These are phyloP conservation scores for Pristis pectinata DNA, from an alignment of 2,797 vertebrate genomes.

Conservation along the genomic window DNA sequence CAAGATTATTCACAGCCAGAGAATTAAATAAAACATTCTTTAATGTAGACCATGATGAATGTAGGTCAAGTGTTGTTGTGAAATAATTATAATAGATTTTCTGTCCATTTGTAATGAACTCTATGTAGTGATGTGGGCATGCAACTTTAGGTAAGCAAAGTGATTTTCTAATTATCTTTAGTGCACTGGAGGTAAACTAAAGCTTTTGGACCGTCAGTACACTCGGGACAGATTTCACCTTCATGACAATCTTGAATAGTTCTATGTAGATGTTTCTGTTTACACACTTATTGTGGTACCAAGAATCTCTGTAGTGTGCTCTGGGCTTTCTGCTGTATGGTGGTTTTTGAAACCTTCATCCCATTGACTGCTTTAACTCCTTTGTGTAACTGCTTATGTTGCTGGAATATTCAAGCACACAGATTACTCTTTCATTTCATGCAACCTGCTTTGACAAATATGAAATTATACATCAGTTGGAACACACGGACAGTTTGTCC, in stretches of 20 bases:
- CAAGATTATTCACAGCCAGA: neutral
- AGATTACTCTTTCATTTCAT: neutral
- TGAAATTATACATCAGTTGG: neutral
- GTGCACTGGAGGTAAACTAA: neutral
- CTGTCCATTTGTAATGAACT: neutral
- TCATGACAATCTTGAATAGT: neutral
- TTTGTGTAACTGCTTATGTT: neutral
- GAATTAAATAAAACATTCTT: neutral
- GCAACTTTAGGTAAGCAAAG: neutral
- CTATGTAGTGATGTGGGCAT: neutral
- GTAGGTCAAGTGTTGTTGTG: neutral
- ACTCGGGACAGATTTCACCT: neutral
- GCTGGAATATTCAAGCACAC: neutral
- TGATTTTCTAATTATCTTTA: constrained; percentile 7
- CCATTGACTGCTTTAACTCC: neutral
- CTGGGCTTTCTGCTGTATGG: neutral
- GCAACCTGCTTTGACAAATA: neutral
- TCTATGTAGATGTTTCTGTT: neutral
- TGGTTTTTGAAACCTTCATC: neutral
- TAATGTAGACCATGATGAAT: neutral
- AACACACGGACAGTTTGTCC: no score
- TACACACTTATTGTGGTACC: neutral
- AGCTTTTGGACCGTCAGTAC: neutral
- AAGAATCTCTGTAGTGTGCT: no score
- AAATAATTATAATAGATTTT: neutral